Conservation (phyloP, 2,888 invertebrate genomes). For the Iselma pallidipennis region DNA sequence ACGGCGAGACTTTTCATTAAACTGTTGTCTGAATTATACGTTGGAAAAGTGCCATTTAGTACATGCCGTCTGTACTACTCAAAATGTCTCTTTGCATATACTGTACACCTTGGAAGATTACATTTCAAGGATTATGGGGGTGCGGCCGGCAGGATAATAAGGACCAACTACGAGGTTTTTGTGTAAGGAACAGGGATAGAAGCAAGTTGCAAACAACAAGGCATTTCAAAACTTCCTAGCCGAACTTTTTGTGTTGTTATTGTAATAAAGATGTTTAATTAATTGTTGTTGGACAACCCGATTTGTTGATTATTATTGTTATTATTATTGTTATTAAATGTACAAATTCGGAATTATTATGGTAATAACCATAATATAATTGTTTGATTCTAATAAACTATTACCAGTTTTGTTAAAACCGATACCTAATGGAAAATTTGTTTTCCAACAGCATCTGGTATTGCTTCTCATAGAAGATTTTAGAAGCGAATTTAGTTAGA, state of each 20-base stretch:
- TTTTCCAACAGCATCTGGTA: not conserved
- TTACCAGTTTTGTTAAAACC: not conserved
- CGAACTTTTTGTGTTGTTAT: not conserved
- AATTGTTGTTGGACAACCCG: not conserved
- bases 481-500: too few species aligned
- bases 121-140: not conserved
- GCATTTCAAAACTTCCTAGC: not conserved
- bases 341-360: not conserved
- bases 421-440: not conserved
- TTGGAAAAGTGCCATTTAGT: constrained; percentile 43
- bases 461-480: too few species aligned
- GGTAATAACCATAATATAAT: not conserved
- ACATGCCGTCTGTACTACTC: constrained; percentile 24
- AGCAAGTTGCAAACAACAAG: not conserved
- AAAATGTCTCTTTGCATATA: constrained; percentile 15
- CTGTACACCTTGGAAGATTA: constrained; percentile 5
- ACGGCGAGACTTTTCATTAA: constrained; percentile 53
- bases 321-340: not conserved
- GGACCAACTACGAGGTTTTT: not conserved
- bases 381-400: not conserved
- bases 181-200: not conserved
- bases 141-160: not conserved
- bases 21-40: constrained; percentile 48
- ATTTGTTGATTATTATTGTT: not conserved
- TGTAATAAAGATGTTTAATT: not conserved